Percentiles rank a stretch among this genome's conserved stretches.
phyloP scores from a whole-genome alignment of 2,888 invertebrate genomes.

The Stenolophus ochropezus region DNA sequence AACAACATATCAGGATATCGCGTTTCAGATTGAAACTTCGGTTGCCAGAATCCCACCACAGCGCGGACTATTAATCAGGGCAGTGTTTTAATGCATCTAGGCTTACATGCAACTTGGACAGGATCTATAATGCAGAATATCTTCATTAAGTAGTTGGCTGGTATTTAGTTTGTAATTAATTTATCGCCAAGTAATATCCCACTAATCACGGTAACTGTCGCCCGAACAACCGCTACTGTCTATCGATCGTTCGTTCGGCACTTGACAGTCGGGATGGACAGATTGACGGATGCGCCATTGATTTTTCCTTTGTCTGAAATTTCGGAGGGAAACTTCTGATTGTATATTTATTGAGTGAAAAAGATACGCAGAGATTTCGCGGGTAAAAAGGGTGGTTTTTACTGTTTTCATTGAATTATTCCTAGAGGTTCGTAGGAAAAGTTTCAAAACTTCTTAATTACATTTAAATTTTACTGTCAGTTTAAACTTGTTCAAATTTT shows the following conservation, averaged over 20 bases:
- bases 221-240: background rate
- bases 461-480: no score
- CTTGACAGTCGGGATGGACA: background rate
- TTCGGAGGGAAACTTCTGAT: background rate
- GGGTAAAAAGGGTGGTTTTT: background rate
- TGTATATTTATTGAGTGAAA: background rate
- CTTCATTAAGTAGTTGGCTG: background rate
- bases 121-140: no score
- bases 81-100: no score
- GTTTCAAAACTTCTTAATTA: no score
- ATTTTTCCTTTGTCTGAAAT: background rate
- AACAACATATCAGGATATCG: no score
- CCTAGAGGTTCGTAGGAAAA: background rate
- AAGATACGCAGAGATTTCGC: background rate
- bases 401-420: background rate
- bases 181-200: background rate
- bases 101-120: no score
- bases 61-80: no score
- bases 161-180: background rate
- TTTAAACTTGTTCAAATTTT: no score
- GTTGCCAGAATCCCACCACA: no score
- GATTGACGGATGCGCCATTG: background rate
- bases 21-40: no score
- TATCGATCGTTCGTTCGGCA: background rate
- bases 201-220: background rate